These are phyloP conservation scores for Dioctria rufipes DNA, from an alignment of 2,888 invertebrate species.

Conservation along the genomic window DNA sequence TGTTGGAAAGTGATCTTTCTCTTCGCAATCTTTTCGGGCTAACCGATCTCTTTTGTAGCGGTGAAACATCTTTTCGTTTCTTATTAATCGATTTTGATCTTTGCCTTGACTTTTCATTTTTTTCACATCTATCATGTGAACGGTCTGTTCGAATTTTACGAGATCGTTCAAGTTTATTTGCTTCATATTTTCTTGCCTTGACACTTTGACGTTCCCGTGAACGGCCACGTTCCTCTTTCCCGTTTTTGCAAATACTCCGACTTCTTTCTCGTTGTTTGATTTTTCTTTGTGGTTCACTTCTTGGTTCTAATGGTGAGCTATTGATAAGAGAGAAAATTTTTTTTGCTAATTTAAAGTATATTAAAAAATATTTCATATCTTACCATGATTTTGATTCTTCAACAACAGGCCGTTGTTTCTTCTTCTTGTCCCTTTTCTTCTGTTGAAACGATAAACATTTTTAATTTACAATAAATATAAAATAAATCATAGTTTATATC, in stretches of 20 bases:
- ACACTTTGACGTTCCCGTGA: conserved; percentile 64
- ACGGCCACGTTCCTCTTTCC: conserved; percentile 62
- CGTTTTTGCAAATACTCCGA: conserved; percentile 19
- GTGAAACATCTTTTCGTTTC: conserved; percentile 55
- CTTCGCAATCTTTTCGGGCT: conserved; percentile 54
- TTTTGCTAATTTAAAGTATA: conserved; percentile 1
- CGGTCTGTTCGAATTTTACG: conserved; percentile 3
- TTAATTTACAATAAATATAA: conserved; percentile 62
- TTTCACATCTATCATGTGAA: conserved; percentile 26
- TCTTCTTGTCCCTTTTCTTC: conserved; percentile 76
- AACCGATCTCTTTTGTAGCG: conserved; percentile 34
- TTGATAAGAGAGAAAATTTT: not conserved
- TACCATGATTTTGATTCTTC: conserved; percentile 76
- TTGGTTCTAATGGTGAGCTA: conserved; percentile 62
- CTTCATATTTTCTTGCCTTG: conserved; percentile 22
- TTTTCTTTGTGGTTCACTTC: conserved; percentile 1
- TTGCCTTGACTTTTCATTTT: conserved; percentile 34
- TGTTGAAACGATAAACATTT: conserved; percentile 65
- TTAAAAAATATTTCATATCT: conserved; percentile 51
- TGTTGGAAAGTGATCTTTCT: conserved; percentile 37
- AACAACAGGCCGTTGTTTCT: conserved; percentile 72
- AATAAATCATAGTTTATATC: conserved; percentile 60
- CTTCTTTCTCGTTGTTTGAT: conserved; percentile 23
- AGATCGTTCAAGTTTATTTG: not conserved
- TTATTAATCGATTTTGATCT: conserved; percentile 56